These are phyloP conservation scores for Apodemus sylvaticus DNA, from an alignment of 2,113 vertebrate species.

Conservation along the genomic window DNA sequence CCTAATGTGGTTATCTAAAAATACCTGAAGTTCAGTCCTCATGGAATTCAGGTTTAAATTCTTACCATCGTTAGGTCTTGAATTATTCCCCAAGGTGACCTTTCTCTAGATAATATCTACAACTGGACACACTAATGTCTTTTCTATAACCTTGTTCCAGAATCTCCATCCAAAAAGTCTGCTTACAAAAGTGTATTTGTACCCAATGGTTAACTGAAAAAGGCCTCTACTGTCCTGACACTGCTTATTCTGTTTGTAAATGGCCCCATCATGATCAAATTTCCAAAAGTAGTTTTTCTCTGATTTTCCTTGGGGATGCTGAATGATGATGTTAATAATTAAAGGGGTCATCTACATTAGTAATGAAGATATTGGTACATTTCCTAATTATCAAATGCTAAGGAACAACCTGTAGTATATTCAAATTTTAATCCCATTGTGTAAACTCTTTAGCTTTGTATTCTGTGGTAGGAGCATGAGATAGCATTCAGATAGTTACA, in stretches of 20 bases:
- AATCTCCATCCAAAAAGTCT: not conserved
- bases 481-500: not conserved
- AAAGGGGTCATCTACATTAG: not conserved
- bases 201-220: not conserved
- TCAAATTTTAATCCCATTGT: not conserved
- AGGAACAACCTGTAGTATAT: not conserved
- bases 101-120: not conserved
- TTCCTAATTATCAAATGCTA: not conserved
- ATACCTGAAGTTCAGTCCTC: not conserved
- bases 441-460: not conserved
- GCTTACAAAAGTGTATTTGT: not conserved
- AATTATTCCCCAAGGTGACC: not conserved
- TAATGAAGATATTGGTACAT: not conserved
- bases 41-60: not conserved
- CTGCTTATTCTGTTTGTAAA: not conserved
- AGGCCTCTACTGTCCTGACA: not conserved
- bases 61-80: too few species aligned
- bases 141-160: not conserved
- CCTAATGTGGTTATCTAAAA: not conserved
- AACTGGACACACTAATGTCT: rapidly evolving
- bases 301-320: not conserved
- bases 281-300: not conserved
- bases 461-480: not conserved
- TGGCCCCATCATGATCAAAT: not conserved
- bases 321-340: not conserved